A percentile compares a stretch with the other conserved stretches of the same genome.
Conservation (phyloP, 2,797 vertebrate species). For the Sardinella longiceps region DNA sequence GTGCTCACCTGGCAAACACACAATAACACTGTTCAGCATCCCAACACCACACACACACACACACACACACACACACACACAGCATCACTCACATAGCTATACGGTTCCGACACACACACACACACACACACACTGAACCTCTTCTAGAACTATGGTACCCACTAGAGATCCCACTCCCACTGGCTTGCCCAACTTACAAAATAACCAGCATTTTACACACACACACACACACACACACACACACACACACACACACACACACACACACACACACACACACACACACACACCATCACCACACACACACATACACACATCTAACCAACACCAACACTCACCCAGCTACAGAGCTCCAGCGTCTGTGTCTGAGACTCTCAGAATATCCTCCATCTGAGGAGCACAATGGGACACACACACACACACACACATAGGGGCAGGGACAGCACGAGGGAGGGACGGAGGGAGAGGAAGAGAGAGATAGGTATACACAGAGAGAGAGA, state of each 20-base stretch:
- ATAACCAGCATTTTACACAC: neutral
- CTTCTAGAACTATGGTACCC: too few relatives aligned
- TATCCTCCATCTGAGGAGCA: neutral
- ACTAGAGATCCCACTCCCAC: neutral
- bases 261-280: neutral
- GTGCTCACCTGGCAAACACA: too few relatives aligned
- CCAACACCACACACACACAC: neutral
- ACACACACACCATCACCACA: slow-evolving; percentile 13
- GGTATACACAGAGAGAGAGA: neutral
- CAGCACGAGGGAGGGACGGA: neutral
- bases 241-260: neutral
- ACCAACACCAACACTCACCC: too few relatives aligned
- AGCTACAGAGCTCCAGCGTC: neutral
- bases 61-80: neutral
- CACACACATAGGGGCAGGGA: too few relatives aligned
- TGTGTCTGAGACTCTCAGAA: neutral
- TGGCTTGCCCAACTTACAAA: neutral
- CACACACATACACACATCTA: too few relatives aligned
- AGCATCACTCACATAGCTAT: neutral
- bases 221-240: neutral
- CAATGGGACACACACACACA: neutral
- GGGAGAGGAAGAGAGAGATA: neutral
- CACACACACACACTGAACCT: too few relatives aligned
- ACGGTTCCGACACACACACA: neutral
- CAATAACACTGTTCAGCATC: too few relatives aligned